Evolutionary conservation across 2,888 invertebrate genomes (phyloP).

Genomic region (Sinotaia quadrata): DNA sequence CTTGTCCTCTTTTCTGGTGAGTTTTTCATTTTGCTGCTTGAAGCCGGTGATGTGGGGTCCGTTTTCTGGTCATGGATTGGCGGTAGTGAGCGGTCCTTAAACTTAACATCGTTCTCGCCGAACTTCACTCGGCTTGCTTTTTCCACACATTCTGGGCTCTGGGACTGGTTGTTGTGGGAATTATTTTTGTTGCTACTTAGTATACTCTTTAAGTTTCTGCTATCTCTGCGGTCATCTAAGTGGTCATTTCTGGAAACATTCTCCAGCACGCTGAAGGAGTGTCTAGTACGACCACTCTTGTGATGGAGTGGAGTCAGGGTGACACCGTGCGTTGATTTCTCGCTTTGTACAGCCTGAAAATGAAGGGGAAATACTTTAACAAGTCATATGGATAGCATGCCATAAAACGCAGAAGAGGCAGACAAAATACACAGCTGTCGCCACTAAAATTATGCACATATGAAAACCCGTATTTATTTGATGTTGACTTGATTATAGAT

Average conservation of each 20-base stretch:
- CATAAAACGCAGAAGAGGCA: too few relatives aligned
- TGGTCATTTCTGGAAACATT: neutral
- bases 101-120: neutral
- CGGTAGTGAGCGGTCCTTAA: constrained; percentile 10
- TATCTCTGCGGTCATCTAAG: neutral
- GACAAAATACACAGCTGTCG: too few relatives aligned
- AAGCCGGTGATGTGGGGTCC: neutral
- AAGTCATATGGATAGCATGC: too few relatives aligned
- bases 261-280: constrained; percentile 15
- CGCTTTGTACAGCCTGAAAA: too few relatives aligned
- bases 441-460: too few relatives aligned
- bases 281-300: neutral
- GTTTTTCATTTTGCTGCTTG: neutral
- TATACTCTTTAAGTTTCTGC: constrained; percentile 11
- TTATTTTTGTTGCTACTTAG: neutral
- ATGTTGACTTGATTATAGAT: neutral
- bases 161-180: neutral
- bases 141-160: neutral
- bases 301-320: neutral
- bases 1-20: too few relatives aligned
- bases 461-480: neutral
- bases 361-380: too few relatives aligned
- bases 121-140: constrained; percentile 11
- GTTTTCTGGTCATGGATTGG: neutral
- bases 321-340: neutral